phyloP scores from a whole-genome alignment of 1,140 invertebrate species.

The Drosophila fuyamai region DNA sequence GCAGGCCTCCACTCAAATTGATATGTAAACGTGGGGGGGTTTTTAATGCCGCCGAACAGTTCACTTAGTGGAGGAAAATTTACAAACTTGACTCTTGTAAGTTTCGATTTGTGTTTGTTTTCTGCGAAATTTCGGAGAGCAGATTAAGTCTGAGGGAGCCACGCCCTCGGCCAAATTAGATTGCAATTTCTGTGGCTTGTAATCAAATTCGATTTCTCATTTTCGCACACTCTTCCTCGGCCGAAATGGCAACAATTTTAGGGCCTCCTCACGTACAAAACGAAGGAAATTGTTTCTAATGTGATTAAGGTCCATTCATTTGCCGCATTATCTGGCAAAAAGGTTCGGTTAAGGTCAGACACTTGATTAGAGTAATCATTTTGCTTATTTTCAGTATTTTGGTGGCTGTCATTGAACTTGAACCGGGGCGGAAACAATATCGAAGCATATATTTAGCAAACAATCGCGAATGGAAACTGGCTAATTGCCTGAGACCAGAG shows the following conservation, averaged over 20 bases:
- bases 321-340: conserved; percentile 61
- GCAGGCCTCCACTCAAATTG: conserved; percentile 46
- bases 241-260: conserved; percentile 54
- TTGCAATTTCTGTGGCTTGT: conserved; percentile 51
- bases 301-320: conserved; percentile 79
- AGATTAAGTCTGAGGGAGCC: conserved; percentile 5
- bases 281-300: conserved; percentile 67
- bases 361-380: conserved; percentile 67
- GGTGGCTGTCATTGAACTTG: conserved; percentile 58
- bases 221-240: conserved; percentile 31
- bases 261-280: conserved; percentile 48
- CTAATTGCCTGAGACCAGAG: conserved; percentile 31
- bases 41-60: conserved; percentile 59
- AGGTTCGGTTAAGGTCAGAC: conserved; percentile 69
- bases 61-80: conserved; percentile 45
- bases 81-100: conserved; percentile 34
- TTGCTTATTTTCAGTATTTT: conserved; percentile 10
- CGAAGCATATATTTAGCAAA: conserved; percentile 43
- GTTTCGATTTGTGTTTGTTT: conserved; percentile 47
- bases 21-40: conserved; percentile 58
- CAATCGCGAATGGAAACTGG: conserved; percentile 17
- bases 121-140: conserved; percentile 5
- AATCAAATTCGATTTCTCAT: conserved; percentile 59
- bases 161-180: conserved; percentile 28
- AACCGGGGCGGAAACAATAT: conserved; percentile 47